Percentiles rank a stretch among this genome's conserved stretches.
These are phyloP conservation scores for Hypotaenidia okinawae DNA, from an alignment of 2,797 vertebrate species.

Conservation along the genomic window DNA sequence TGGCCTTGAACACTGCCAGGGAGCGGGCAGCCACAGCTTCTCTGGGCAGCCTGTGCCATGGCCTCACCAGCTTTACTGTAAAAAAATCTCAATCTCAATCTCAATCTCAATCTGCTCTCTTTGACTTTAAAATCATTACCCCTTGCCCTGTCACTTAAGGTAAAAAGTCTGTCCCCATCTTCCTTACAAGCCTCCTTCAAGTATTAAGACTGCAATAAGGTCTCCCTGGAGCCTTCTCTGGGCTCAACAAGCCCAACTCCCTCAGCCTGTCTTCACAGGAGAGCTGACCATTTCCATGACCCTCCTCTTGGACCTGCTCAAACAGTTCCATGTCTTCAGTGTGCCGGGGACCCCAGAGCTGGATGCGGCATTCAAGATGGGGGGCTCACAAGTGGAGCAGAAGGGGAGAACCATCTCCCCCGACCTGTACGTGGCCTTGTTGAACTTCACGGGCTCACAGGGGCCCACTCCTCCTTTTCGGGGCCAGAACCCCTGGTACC, in stretches of 20 bases:
- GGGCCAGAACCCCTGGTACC: neutral
- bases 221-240: neutral
- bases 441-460: neutral
- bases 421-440: neutral
- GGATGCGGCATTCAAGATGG: neutral
- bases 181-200: neutral
- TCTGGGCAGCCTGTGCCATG: neutral
- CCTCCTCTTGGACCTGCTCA: neutral
- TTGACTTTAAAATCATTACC: neutral
- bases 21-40: neutral
- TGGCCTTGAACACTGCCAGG: neutral
- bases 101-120: neutral
- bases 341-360: neutral
- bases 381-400: neutral
- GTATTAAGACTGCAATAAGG: rapidly evolving
- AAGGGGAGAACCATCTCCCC: neutral
- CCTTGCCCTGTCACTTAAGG: neutral
- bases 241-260: neutral
- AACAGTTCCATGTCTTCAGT: rapidly evolving
- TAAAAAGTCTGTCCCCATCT: neutral
- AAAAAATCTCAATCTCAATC: neutral
- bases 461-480: neutral
- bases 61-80: rapidly evolving
- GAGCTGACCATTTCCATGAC: rapidly evolving
- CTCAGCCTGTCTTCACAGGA: neutral